Conservation (phyloP, 2,888 invertebrate species). For the Didymodactylos carnosus region DNA sequence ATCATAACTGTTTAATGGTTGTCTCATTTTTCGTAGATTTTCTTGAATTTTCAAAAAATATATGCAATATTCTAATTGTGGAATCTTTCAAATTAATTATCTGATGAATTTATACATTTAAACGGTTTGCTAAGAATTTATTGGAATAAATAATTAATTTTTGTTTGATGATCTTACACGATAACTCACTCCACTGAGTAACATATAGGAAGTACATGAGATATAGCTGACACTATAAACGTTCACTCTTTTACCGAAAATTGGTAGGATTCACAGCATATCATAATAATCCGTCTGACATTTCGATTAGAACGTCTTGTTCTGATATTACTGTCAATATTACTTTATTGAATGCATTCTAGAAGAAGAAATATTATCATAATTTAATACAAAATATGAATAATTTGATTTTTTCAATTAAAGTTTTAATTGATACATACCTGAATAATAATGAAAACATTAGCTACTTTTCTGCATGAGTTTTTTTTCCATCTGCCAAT, state of each 20-base stretch:
- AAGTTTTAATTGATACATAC: no score
- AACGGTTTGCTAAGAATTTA: neutral
- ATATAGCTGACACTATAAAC: neutral
- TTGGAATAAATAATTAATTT: neutral
- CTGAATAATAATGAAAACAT: neutral
- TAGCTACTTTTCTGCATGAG: neutral
- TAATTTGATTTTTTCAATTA: no score
- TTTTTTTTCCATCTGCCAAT: no score
- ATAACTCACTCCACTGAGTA: no score
- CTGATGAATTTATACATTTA: neutral
- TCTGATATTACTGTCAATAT: no score
- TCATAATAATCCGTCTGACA: neutral
- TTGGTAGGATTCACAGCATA: neutral
- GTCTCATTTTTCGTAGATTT: neutral
- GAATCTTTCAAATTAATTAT: neutral
- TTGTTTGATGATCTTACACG: no score
- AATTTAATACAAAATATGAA: no score
- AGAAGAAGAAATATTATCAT: no score
- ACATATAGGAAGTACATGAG: neutral
- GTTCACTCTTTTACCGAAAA: neutral
- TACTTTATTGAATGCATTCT: no score
- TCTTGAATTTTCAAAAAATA: neutral
- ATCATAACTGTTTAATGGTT: neutral
- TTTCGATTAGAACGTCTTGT: neutral
- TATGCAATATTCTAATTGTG: neutral